A percentile compares a stretch with the other conserved stretches of the same genome.
These are phyloP conservation scores for Cartodere bifasciata DNA, from an alignment of 2,888 invertebrate species.

Conservation along the genomic window DNA sequence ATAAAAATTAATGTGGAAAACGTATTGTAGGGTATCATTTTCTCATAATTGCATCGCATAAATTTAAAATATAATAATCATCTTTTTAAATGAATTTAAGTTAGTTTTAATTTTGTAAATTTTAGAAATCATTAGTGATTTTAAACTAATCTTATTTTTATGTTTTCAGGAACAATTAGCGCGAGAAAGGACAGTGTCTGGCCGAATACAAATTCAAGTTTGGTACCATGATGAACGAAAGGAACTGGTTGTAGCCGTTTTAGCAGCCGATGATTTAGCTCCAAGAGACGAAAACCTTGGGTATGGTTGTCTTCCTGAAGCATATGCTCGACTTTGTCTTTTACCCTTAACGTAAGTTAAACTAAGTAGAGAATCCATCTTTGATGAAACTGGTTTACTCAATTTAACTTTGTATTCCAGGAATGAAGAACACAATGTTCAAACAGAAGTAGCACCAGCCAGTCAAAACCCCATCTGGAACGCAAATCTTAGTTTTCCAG, in stretches of 20 bases:
- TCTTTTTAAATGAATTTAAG: too few species aligned
- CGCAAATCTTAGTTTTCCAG: conserved; percentile 72
- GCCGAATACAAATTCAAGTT: conserved; percentile 76
- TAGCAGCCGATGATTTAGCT: conserved; percentile 77
- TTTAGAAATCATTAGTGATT: too few species aligned
- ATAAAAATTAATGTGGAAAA: too few species aligned
- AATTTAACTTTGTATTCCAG: conserved; percentile 33
- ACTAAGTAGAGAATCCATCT: neutral
- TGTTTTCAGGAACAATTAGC: conserved; percentile 57
- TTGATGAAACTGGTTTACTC: neutral
- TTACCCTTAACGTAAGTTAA: conserved; percentile 63
- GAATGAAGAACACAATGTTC: conserved; percentile 60
- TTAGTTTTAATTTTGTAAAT: too few species aligned
- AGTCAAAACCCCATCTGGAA: conserved; percentile 88
- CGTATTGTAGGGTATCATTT: too few species aligned
- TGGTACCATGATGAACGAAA: conserved; percentile 77
- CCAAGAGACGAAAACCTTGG: conserved; percentile 64
- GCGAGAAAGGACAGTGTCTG: conserved; percentile 63
- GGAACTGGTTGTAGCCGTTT: conserved; percentile 72
- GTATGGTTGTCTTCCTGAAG: conserved; percentile 67
- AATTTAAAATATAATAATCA: too few species aligned
- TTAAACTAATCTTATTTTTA: too few species aligned
- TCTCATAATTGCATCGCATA: too few species aligned
- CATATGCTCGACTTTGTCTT: conserved; percentile 71
- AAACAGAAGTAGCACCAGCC: conserved; percentile 76